Base-by-base conservation (phyloP, 2,888 invertebrate species). In the Orthosia gothica region DNA sequence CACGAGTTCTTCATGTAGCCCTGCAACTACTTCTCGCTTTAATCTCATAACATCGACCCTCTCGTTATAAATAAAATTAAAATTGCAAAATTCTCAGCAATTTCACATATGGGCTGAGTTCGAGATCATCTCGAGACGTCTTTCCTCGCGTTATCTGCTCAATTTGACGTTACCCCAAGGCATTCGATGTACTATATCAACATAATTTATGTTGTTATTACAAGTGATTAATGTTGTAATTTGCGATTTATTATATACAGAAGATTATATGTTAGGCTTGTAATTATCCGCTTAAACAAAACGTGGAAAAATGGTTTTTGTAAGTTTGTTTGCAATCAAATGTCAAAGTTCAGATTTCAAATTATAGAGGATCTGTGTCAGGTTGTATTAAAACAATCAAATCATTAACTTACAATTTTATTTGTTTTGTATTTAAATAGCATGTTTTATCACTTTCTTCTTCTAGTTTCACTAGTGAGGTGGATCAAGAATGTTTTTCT, bases 51-150 rank as follows among this genome's bases (percentile, higher is more conserved):
- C 84, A 93, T 93, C 73, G 45, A 83, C 76, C 79, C 77, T 78
- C 77, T 92, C 91, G 93, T 94, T 95, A 96, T 95, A 96, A 96
- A 96, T 96, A 95, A 96, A 96, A 96, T 96, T 96, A 95, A 96
- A 96, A 96, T 96, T 96, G 95, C 95, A 95, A 96, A 96, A 95
- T 95, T 94, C 93, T 90, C 93, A 95, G 91, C 95, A 95, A 96
- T 96, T 96, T 96, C 96, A 95, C 96, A 96, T 95, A 96, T 95
- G 96, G 96, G 92, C 94, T 92, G 92, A 88, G 90, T 79, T 78
- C 86, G 90, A 95, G 96, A 96, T 95, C 94, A 95, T 96, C 96
- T 94, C 81, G 91, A 84, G 87, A 89, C 89, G 89, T 87, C 87
- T 87, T 88, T 86, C 87, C 87, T 82, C 89, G 89, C 88, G 90